Base-by-base conservation (phyloP, 2,797 vertebrate species). In the Selene dorsalis region DNA sequence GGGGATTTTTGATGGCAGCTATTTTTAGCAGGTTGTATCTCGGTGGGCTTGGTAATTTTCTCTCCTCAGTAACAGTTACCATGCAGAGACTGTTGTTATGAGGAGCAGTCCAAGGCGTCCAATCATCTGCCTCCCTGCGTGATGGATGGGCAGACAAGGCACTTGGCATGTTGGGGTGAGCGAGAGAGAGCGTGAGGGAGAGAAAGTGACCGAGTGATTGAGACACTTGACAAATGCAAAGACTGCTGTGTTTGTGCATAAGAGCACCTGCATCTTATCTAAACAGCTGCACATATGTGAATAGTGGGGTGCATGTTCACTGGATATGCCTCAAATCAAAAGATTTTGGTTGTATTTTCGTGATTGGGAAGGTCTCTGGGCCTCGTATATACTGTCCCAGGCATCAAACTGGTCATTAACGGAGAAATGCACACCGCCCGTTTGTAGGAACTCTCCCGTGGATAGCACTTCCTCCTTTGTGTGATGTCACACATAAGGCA, bases 21-120 rank as follows among this genome's bases (percentile, higher is more conserved):
- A 94, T 94, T 93, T 93, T 93, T 94, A 93, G 92, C 84, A 62
- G 80, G 83, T 88, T 88, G 86, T 88, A 91, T 93, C 89, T 89
- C 57, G 43, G 84, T 84, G 90, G 88, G 87, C 92, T 92, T 93
- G 86, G 86, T 92, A 86, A 93, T 93, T 91, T 90, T 90, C 88
- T 88, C 89, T 87, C 90, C 88, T 89, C 92, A 64, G 92, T 91
- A 93, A 91, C 92, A 83, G 92, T 91, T 89, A 90, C 91, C 86
- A 93, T 91, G 91, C 92, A 93, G 87, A 89, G 79, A 84, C 83
- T 86, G 89, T 91, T 90, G 90, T 91, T 87, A 87, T 87, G 87
- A 91, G 87, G 80, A 90, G 78, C 57, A 61, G 88, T 85, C 86
- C 62, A 62, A 72, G 69, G 70, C 62, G 78, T 71, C 92, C 93